These are phyloP conservation scores for Aelia acuminata DNA, from an alignment of 2,888 invertebrate species.

Conservation along the genomic window DNA sequence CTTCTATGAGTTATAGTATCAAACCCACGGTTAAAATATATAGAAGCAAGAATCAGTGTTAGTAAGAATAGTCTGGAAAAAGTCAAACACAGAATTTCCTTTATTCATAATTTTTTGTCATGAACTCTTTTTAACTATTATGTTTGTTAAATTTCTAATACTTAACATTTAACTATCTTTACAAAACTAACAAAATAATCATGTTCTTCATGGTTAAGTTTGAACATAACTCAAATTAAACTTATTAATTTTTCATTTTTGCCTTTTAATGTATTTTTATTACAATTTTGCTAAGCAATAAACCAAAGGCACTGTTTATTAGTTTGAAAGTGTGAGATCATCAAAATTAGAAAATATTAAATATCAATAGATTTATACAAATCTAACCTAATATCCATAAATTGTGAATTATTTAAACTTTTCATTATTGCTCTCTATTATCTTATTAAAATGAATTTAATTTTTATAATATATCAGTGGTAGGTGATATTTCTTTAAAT, in stretches of 20 bases:
- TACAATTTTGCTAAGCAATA: background rate
- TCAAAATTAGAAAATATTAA: too few species aligned
- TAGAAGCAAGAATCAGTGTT: slow-evolving; percentile 10
- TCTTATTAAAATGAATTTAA: too few species aligned
- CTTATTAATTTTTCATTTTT: too few species aligned
- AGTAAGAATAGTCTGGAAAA: slow-evolving; percentile 12
- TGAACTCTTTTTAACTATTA: background rate
- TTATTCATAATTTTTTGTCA: background rate
- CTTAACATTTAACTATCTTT: background rate
- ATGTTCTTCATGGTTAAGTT: background rate
- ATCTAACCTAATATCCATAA: background rate
- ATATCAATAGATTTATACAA: too few species aligned
- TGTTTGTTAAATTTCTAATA: background rate
- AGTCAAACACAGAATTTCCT: background rate
- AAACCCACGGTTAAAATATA: slow-evolving; percentile 15
- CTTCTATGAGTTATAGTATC: slow-evolving; percentile 27
- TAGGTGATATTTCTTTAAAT: too few species aligned
- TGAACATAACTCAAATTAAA: background rate
- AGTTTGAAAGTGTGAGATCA: background rate
- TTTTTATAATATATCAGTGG: too few species aligned
- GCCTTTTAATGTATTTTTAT: background rate
- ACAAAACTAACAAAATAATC: background rate
- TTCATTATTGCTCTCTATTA: too few species aligned
- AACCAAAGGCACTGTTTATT: background rate
- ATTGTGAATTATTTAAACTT: background rate